These are phyloP conservation scores for Petrocephalus zakoni DNA, from an alignment of 2,113 vertebrate genomes.

Conservation along the genomic window DNA sequence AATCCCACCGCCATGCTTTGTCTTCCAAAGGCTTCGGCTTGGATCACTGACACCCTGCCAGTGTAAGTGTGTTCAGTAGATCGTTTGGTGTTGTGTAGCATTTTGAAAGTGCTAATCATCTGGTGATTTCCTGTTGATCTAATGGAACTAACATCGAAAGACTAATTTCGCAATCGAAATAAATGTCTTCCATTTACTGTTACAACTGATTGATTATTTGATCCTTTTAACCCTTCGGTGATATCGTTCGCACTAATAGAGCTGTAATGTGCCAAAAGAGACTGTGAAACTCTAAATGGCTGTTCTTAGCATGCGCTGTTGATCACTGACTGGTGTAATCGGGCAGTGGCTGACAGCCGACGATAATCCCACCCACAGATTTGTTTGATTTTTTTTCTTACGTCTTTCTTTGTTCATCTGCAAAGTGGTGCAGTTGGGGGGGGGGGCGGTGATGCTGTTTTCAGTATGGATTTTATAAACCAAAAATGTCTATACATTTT, in stretches of 20 bases:
- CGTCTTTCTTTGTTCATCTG: background rate
- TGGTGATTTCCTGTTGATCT: background rate
- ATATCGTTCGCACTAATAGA: background rate
- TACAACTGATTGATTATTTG: background rate
- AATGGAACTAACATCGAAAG: background rate
- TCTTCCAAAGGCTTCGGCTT: conserved; percentile 8
- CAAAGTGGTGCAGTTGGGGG: background rate
- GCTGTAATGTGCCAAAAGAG: background rate
- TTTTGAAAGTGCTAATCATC: conserved; percentile 1
- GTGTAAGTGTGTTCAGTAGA: conserved; percentile 10
- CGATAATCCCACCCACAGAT: background rate
- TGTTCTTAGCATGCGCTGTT: background rate
- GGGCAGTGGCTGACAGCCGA: no score
- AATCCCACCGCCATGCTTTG: background rate
- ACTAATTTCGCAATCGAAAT: background rate
- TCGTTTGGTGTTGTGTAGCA: background rate
- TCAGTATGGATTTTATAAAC: background rate
- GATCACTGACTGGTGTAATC: no score
- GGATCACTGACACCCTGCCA: background rate
- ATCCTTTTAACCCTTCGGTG: background rate
- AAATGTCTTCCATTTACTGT: background rate
- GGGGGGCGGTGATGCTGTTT: background rate
- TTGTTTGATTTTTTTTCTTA: background rate
- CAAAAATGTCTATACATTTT: background rate
- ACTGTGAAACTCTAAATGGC: background rate